These are phyloP conservation scores for Rhadinocentrus ornatus DNA, from an alignment of 2,797 vertebrate species.

Conservation along the genomic window DNA sequence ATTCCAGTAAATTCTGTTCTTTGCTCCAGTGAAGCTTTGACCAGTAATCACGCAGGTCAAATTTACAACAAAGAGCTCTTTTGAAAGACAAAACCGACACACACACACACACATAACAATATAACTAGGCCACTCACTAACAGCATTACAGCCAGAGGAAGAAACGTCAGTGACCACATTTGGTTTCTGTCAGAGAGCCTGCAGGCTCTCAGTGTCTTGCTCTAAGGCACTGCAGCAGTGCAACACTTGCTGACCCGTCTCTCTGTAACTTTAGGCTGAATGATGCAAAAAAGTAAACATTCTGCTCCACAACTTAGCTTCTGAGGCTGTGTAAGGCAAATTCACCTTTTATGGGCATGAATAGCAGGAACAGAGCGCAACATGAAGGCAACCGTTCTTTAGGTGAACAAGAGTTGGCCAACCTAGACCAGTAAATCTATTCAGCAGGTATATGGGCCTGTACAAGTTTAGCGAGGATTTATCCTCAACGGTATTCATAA, in stretches of 20 bases:
- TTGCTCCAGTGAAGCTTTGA: conserved; percentile 43
- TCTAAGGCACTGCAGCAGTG: conserved; percentile 8
- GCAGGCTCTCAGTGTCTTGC: not conserved
- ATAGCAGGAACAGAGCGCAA: conserved; percentile 3
- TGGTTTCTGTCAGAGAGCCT: not conserved
- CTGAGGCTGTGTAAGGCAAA: not conserved
- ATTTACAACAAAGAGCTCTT: conserved; percentile 60
- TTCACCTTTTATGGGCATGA: conserved; percentile 56
- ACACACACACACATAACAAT: not conserved
- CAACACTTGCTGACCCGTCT: not conserved
- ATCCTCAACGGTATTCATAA: not conserved
- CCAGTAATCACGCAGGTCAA: conserved; percentile 42
- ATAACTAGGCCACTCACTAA: conserved; percentile 32
- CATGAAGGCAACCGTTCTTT: conserved; percentile 6
- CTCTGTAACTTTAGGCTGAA: not conserved
- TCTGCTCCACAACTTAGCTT: conserved; percentile 8
- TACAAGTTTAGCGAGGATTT: not conserved
- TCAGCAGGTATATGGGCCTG: not conserved
- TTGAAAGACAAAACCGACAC: conserved; percentile 41
- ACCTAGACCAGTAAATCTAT: not conserved
- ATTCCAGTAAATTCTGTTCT: conserved; percentile 58
- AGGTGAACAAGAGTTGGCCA: not conserved
- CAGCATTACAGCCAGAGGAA: conserved; percentile 13
- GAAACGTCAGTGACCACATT: not conserved
- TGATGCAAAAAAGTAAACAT: conserved; percentile 29